phyloP scores from a whole-genome alignment of 2,888 invertebrate species.

The Lepidochitona cinerea region DNA sequence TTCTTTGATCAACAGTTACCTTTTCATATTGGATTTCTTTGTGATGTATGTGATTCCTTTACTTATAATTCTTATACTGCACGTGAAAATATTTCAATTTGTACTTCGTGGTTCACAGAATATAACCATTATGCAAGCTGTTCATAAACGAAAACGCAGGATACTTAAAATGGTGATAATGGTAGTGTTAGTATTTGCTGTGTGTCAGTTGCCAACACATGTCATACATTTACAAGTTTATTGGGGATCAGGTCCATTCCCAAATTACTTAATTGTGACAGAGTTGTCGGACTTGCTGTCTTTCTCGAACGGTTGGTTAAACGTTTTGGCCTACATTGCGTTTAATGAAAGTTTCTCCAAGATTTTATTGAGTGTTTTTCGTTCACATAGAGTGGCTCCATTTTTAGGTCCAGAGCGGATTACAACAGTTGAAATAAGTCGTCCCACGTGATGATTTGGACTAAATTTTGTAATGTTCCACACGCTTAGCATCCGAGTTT shows the following conservation, averaged over 20 bases:
- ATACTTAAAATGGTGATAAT: not conserved
- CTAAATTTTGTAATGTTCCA: too few species aligned
- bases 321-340: not conserved
- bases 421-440: too few species aligned
- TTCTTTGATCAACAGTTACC: not conserved
- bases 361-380: too few species aligned
- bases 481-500: too few species aligned
- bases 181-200: not conserved
- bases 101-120: not conserved
- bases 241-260: not conserved
- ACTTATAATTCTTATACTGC: not conserved
- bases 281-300: not conserved
- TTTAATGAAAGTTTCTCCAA: not conserved
- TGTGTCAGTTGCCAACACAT: slow-evolving; percentile 3
- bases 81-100: not conserved
- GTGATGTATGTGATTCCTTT: not conserved
- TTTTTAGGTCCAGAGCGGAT: too few species aligned
- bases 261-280: not conserved
- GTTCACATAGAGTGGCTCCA: too few species aligned
- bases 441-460: too few species aligned
- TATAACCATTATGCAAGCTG: too few species aligned
- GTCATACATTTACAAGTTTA: not conserved
- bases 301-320: not conserved
- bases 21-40: not conserved
- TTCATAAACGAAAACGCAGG: not conserved